Evolutionary conservation across 1,140 invertebrate genomes (phyloP).

Genomic region (Ceratina japonica): DNA sequence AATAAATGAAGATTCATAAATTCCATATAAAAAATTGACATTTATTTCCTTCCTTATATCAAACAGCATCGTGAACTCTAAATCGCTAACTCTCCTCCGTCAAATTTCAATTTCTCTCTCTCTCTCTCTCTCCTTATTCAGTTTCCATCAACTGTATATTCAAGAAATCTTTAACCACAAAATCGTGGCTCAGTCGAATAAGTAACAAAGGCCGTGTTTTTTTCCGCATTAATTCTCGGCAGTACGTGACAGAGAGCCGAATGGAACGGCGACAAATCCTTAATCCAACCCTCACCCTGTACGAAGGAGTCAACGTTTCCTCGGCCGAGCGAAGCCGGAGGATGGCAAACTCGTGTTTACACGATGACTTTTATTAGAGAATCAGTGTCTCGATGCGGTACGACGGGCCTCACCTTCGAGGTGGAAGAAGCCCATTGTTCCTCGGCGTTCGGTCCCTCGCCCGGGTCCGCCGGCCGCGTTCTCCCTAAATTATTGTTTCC

Average conservation of each 20-base stretch:
- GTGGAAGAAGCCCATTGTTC: conserved; percentile 39
- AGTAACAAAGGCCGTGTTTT: conserved; percentile 5
- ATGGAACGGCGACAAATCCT: conserved; percentile 27
- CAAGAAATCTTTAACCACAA: background rate
- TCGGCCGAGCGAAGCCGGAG: background rate
- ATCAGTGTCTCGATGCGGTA: conserved; percentile 57
- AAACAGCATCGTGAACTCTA: too few relatives aligned
- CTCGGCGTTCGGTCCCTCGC: conserved; percentile 21
- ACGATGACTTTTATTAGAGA: conserved; percentile 61
- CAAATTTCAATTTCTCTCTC: too few relatives aligned
- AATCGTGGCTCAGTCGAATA: background rate
- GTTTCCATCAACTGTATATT: too few relatives aligned
- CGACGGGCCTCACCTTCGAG: conserved; percentile 20
- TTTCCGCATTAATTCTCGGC: conserved; percentile 24
- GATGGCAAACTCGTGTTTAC: conserved; percentile 41
- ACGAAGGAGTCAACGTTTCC: conserved; percentile 31
- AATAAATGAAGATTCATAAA: too few relatives aligned
- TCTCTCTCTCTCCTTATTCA: too few relatives aligned
- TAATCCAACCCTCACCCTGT: background rate
- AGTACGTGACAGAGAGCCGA: background rate
- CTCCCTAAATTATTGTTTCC: conserved; percentile 65
- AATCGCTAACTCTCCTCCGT: too few relatives aligned
- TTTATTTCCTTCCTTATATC: too few relatives aligned
- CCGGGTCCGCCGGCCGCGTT: conserved; percentile 28
- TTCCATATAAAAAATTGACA: too few relatives aligned